Base-by-base conservation (phyloP, 2,113 vertebrate species). In the Chaetodon auriga region DNA sequence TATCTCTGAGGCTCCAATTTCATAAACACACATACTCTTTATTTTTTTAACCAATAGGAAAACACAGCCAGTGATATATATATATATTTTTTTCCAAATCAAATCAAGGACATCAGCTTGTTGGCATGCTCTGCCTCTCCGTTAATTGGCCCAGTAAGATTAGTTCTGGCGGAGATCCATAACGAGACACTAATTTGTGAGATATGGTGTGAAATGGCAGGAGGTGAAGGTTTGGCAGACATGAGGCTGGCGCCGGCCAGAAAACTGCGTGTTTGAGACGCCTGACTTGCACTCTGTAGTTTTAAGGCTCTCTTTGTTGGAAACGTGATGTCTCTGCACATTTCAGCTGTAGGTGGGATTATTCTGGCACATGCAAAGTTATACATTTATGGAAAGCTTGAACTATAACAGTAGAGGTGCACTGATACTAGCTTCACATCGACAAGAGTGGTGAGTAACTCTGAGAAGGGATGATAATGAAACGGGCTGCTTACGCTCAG, bases 181-280 rank as follows among this genome's bases (percentile, higher is more conserved):
- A 18, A n/a, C 21, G 41, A 86, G 54, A 80, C 58, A 13, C 45
- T 79, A 70, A 84, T 45, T 76, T 63, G 63, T 76, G 43, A 61
- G 51, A 80, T 84, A 62, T 74, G 72, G 81, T 81, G 75, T 78
- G 51, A 89, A 85, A 41, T 51, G 46, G 82, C 43, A 0, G 74
- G 36, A 55, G 71, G 25, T 25, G 62, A 38, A 72, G 16, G 63
- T 18, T 13, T 85, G 82, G 73, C 58, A 9, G 35, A 46, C 43
- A 72, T 11, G 13, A 15, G 8, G n/a, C 11, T 23, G 51, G 1
- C 6, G 25, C 15, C 30, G 75, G 78, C 75, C 78, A 91, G 83
- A 84, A 69, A 74, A 43, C 68, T 35, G 45, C 36, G 38, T 25
- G 11, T 88, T 72, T 79, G 60, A 75, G 48, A 68, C 45, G n/a